Conservation (phyloP, 2,113 vertebrate species). For the Dipodomys spectabilis region DNA sequence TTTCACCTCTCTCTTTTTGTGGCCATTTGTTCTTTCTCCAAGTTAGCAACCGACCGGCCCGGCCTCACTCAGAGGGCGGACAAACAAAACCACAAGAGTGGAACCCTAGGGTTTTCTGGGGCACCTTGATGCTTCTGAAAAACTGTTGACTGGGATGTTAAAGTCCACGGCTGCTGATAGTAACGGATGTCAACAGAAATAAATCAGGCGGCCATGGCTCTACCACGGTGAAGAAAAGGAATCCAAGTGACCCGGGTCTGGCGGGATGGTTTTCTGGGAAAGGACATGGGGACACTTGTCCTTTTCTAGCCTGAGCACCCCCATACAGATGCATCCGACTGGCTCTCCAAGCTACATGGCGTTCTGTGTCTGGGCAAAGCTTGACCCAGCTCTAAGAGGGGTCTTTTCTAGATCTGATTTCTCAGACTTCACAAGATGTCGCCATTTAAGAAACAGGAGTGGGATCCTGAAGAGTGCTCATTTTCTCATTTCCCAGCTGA, state of each 20-base stretch:
- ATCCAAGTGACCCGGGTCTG: background rate
- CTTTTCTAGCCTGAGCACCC: background rate
- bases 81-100: background rate
- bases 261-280: background rate
- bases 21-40: background rate
- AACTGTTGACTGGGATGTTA: background rate
- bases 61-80: background rate
- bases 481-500: constrained; percentile 76
- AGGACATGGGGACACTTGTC: background rate
- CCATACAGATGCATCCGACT: background rate
- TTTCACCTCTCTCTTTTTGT: background rate
- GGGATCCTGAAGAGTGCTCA: constrained; percentile 49
- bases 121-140: background rate
- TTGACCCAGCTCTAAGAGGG: background rate
- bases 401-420: background rate
- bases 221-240: background rate
- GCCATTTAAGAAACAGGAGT: constrained; percentile 56
- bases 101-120: background rate
- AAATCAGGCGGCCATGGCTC: background rate
- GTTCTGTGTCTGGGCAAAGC: background rate
- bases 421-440: constrained; percentile 66
- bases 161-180: background rate
- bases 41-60: background rate
- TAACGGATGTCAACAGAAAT: constrained; percentile 14
- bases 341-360: background rate